Percentiles rank a stretch among this genome's conserved stretches.
These are phyloP conservation scores for Pipistrellus pygmaeus DNA, from an alignment of 2,797 vertebrate genomes.

Conservation along the genomic window DNA sequence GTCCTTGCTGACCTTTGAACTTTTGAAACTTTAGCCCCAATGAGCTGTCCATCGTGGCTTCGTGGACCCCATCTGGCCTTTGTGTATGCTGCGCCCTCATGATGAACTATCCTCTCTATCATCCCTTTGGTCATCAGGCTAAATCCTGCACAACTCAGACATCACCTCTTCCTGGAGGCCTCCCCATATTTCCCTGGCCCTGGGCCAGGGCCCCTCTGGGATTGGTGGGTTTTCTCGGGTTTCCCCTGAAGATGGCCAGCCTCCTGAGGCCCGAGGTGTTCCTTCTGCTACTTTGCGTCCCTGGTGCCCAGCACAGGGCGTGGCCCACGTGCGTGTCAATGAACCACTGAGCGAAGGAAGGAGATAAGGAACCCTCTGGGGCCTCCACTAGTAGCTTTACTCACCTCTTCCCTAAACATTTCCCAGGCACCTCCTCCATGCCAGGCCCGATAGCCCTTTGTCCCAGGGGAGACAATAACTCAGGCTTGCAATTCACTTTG, in stretches of 20 bases:
- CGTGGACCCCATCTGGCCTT: neutral
- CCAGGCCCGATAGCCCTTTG: conserved; percentile 62
- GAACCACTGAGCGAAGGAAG: neutral
- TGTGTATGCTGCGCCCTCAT: neutral
- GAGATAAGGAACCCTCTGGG: neutral
- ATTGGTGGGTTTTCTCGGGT: neutral
- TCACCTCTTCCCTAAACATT: conserved; percentile 59
- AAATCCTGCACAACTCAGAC: neutral
- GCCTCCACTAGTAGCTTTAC: neutral
- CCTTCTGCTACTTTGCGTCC: neutral
- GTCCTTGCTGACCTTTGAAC: neutral
- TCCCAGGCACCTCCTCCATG: conserved; percentile 56
- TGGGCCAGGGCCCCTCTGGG: neutral
- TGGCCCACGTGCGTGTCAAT: neutral
- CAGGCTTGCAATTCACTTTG: neutral
- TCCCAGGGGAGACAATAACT: neutral
- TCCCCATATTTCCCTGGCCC: neutral
- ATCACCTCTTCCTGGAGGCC: neutral
- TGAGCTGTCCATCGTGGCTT: neutral
- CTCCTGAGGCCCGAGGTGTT: neutral
- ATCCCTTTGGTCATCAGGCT: neutral
- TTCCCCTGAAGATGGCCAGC: neutral
- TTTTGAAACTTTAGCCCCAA: neutral
- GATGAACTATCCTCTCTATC: neutral
- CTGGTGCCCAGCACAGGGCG: neutral